Percentiles rank a stretch among this genome's conserved stretches.
These are phyloP conservation scores for Thecocarcelia acutangulata DNA, from an alignment of 2,888 invertebrate genomes.

Conservation along the genomic window DNA sequence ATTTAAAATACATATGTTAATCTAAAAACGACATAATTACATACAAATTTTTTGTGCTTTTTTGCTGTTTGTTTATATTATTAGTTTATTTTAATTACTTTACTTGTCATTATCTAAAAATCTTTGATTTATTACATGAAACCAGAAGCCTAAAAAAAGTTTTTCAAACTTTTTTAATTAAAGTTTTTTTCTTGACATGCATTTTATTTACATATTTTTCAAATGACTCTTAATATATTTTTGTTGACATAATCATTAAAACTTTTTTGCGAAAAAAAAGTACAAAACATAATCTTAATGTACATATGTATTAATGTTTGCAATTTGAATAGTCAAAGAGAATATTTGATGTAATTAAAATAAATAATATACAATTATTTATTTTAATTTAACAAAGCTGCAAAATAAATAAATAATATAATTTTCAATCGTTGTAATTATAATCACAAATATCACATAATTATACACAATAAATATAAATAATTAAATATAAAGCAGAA, in stretches of 20 bases:
- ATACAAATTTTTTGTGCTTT: too few species aligned
- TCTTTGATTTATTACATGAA: slow-evolving; percentile 37
- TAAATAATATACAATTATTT: slow-evolving; percentile 48
- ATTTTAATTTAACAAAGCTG: slow-evolving; percentile 29
- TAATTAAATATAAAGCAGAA: background rate
- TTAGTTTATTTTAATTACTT: slow-evolving; percentile 41
- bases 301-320: background rate
- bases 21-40: too few species aligned
- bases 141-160: background rate
- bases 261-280: slow-evolving; percentile 24
- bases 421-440: slow-evolving; percentile 43
- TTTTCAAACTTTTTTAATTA: slow-evolving; percentile 51
- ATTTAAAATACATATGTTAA: too few species aligned
- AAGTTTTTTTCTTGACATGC: background rate
- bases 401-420: slow-evolving; percentile 33
- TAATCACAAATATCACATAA: slow-evolving; percentile 41
- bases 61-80: background rate
- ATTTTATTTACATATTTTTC: slow-evolving; percentile 44
- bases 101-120: slow-evolving; percentile 44
- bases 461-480: slow-evolving; percentile 12
- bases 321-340: slow-evolving; percentile 49
- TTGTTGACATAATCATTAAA: slow-evolving; percentile 61
- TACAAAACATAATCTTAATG: slow-evolving; percentile 1
- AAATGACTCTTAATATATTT: slow-evolving; percentile 50
- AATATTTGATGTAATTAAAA: slow-evolving; percentile 58